Percentiles rank a stretch among this genome's conserved stretches.
phyloP scores from a whole-genome alignment of 2,113 vertebrate species.

The Pygoscelis adeliae region DNA sequence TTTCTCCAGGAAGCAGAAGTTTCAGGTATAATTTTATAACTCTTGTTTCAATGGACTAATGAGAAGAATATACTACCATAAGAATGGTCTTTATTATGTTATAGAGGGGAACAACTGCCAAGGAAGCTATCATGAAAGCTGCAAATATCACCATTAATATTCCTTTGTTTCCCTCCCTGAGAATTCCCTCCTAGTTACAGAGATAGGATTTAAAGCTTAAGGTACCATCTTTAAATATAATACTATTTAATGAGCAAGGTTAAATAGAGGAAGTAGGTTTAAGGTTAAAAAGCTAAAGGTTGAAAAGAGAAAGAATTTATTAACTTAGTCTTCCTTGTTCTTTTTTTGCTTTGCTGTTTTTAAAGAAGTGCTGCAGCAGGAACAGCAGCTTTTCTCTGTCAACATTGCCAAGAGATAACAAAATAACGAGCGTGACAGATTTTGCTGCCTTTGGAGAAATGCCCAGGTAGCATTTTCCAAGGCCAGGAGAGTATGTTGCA shows the following conservation, averaged over 20 bases:
- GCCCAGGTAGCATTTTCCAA: background rate
- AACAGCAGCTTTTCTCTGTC: background rate
- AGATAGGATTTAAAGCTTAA: background rate
- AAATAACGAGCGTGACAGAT: background rate
- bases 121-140: background rate
- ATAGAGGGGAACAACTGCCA: background rate
- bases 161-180: background rate
- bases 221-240: background rate
- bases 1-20: background rate
- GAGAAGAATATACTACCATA: background rate
- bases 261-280: background rate
- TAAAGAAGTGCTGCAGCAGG: background rate
- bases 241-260: background rate
- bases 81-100: background rate
- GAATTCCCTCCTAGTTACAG: background rate
- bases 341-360: background rate
- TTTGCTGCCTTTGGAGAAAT: background rate
- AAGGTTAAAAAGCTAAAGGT: background rate
- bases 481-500: background rate
- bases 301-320: background rate
- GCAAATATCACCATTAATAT: background rate
- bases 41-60: background rate
- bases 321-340: background rate
- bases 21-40: background rate
- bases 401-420: background rate